phyloP scores from a whole-genome alignment of 2,888 invertebrate genomes.

The Poecilobothrus nobilitatus region DNA sequence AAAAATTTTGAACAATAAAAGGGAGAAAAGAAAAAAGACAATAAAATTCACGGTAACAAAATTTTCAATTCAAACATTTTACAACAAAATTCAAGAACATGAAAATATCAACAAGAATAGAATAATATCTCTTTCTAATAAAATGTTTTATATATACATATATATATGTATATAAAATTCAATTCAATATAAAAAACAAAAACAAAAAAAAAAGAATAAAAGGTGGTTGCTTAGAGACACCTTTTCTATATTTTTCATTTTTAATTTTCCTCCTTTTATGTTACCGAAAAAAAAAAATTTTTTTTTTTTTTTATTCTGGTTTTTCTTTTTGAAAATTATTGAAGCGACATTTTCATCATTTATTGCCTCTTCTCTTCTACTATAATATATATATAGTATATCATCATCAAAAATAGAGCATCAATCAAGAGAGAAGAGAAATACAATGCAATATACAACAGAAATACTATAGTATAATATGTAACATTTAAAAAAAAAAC shows the following conservation, averaged over 20 bases:
- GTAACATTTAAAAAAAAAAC: not conserved
- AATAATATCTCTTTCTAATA: not conserved
- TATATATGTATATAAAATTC: not conserved
- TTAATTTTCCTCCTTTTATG: not conserved
- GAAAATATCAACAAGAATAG: not conserved
- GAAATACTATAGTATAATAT: not conserved
- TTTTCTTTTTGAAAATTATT: not conserved
- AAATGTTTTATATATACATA: not conserved
- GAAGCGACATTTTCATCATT: slow-evolving; percentile 2
- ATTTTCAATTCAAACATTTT: not conserved
- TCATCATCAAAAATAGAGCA: not conserved
- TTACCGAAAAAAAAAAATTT: not conserved
- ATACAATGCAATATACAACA: no score
- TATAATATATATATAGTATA: no score
- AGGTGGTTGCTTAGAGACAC: slow-evolving; percentile 2
- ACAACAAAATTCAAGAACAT: not conserved
- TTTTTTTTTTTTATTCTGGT: not conserved
- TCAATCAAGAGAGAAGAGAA: no score
- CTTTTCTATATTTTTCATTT: slow-evolving; percentile 1
- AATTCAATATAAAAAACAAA: not conserved
- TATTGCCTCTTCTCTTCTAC: slow-evolving; percentile 6
- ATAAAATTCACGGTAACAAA: not conserved
- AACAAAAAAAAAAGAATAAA: not conserved
- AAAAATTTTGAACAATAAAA: not conserved
- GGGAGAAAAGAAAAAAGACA: not conserved